Evolutionary conservation across 2,113 vertebrate genomes (phyloP).

Genomic region (Hippocampus guttulatus): DNA sequence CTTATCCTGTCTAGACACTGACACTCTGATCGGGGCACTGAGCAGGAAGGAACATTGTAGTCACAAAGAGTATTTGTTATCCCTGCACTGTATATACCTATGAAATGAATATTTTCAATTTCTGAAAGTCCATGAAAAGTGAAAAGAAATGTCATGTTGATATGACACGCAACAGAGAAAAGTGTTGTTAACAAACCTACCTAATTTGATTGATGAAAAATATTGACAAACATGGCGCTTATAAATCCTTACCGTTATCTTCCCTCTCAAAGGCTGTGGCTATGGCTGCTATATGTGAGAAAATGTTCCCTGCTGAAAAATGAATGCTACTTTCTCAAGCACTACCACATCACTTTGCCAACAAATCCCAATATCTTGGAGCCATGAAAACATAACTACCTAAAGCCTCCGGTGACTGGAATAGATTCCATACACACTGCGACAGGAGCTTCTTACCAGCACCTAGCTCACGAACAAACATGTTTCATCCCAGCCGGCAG

Average conservation of each 20-base stretch:
- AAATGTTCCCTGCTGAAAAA: too few species aligned
- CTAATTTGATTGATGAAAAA: background rate
- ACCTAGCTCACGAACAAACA: background rate
- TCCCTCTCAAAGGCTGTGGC: too few species aligned
- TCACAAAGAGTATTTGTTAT: background rate
- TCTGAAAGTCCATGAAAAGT: background rate
- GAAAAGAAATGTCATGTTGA: background rate
- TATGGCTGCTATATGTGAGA: too few species aligned
- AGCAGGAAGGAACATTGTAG: conserved; percentile 45
- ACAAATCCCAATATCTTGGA: too few species aligned
- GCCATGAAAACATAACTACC: too few species aligned
- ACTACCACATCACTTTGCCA: too few species aligned
- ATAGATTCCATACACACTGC: too few species aligned
- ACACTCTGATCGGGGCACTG: conserved; percentile 33
- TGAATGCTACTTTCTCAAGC: too few species aligned
- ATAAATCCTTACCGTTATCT: background rate
- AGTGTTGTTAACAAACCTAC: background rate
- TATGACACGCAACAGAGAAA: background rate
- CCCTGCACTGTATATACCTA: background rate
- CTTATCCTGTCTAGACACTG: conserved; percentile 56
- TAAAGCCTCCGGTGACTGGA: too few species aligned
- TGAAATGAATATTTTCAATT: background rate
- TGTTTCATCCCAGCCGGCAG: background rate
- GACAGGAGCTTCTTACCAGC: background rate
- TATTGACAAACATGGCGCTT: background rate